Base-by-base conservation (phyloP, 2,113 vertebrate species). In the Carassius gibelio region DNA sequence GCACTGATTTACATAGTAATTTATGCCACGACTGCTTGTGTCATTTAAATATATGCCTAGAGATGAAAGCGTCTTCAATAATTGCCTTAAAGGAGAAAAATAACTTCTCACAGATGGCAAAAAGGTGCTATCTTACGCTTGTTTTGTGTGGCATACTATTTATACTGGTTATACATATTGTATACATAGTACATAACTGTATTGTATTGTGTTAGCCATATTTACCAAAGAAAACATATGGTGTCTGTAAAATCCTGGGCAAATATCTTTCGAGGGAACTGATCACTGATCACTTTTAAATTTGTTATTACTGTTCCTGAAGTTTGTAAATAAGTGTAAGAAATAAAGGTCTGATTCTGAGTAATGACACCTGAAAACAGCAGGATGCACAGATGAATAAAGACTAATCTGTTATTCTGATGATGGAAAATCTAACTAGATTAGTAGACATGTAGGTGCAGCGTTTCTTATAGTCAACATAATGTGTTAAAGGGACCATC, bases 1-100 rank as follows among this genome's bases (percentile, higher is more conserved):
- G 85, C 92, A 91, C 91, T 93, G 92, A 94, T 94, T 93, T 94
- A 94, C 93, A 94, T 93, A 95, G 93, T 94, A 91, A 94, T 94
- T 93, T 93, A 92, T 93, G 91, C 93, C 91, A 88, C 89, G 88
- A 93, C 90, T 90, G 91, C 93, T 93, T 50, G 85, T 75, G 13
- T 81, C 81, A 92, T 93, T 94, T 93, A 93, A 92, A 93, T 94
- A 90, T 89, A 87, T 89, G 91, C 90, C 90, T 88, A 84, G 91
- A 92, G 71, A 92, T 91, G 88, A 89, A 90, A 93, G 91, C 92
- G 88, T 91, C 89, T 89, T 89, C 93, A 93, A 93, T 93, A 94
- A 95, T 93, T 93, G 90, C 91, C 75, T 82, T 59, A 66, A 75
- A 68, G 62, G 45, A 57, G 17, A 86, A 57, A 83, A 85, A 72